Base-by-base conservation (phyloP, 2,888 invertebrate genomes). In the Drosophila parthenogenetica region DNA sequence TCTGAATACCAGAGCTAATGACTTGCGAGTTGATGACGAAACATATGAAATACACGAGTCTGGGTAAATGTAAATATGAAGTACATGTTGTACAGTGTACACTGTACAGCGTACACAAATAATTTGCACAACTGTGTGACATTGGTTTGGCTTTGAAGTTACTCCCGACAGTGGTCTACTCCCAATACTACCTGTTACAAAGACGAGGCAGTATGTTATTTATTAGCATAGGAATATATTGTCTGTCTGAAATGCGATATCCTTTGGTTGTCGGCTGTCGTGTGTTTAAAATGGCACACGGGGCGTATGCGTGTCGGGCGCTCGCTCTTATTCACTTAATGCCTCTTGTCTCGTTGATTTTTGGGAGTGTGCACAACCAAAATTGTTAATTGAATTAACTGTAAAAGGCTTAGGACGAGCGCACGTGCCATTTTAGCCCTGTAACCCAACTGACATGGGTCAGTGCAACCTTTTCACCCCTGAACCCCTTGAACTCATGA, bases 351-450 rank as follows among this genome's bases (percentile, higher is more conserved):
- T 42, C 22, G 5, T 29, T 40, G 11, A 17, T 55, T 32, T 39
- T 37, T 5, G n/a, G 37, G 25, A 32, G 13, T 46, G 51, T 19
- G 48, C 39, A n/a, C 49, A 54, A 25, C 37, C 64, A 55, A 81
- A 71, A 71, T 68, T 63, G 54, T 58, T 87, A 82, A 82, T 82
- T 82, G 42, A 82, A 89, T 89, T 84, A 87, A 63, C 69, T 73
- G 64, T 51, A 63, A 65, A 73, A 57, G 81, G 87, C 54, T 86
- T 79, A 66, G 60, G 29, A 11, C 0, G 32, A 13, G 53, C 61
- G 80, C 72, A 86, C 80, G 87, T 86, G 81, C 63, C 50, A n/a
- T 37, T 48, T 35, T 11, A 51, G 19, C 17, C 37, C 29, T 16
- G 67, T 60, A 46, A 13, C 50, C 54, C 37, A 13, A 5, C 42